phyloP scores from a whole-genome alignment of 1,140 invertebrate genomes.

The Archivesica marissinica region DNA sequence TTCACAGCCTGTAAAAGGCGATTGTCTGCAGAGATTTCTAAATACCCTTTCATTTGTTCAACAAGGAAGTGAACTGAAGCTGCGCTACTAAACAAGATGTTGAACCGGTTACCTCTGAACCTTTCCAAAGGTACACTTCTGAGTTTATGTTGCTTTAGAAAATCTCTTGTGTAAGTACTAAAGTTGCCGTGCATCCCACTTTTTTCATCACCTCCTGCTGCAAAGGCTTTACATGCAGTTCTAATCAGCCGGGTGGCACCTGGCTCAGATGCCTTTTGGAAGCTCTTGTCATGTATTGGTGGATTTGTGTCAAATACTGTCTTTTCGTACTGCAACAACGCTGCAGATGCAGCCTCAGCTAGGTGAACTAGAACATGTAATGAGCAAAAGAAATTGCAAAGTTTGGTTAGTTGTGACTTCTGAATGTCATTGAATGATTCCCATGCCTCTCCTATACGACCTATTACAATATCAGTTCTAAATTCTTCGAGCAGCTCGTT shows the following conservation, averaged over 20 bases:
- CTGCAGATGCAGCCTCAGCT: conserved; percentile 12
- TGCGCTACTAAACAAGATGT: conserved; percentile 47
- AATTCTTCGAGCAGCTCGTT: conserved; percentile 43
- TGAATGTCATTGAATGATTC: not conserved
- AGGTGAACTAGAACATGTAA: conserved; percentile 47
- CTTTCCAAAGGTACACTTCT: conserved; percentile 33
- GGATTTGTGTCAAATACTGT: conserved; percentile 24
- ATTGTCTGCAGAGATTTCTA: not conserved
- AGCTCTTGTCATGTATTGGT: conserved; percentile 14
- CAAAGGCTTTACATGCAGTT: conserved; percentile 50
- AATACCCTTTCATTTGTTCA: conserved; percentile 7
- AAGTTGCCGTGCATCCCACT: conserved; percentile 29
- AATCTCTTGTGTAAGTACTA: not conserved
- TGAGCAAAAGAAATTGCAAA: conserved; percentile 31
- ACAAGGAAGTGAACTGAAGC: not conserved
- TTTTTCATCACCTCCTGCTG: conserved; percentile 62
- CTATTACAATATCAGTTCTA: conserved; percentile 33
- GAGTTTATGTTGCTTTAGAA: conserved; percentile 25
- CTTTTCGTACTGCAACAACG: conserved; percentile 17
- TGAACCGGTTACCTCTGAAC: conserved; percentile 33
- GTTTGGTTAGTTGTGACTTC: conserved; percentile 23
- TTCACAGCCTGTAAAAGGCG: conserved; percentile 18
- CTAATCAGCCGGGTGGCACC: conserved; percentile 39
- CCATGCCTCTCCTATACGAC: conserved; percentile 23
- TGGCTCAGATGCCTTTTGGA: conserved; percentile 20